Percentiles rank a stretch among this genome's conserved stretches.
phyloP scores from a whole-genome alignment of 2,888 invertebrate genomes.

The Adelognathus sp. region DNA sequence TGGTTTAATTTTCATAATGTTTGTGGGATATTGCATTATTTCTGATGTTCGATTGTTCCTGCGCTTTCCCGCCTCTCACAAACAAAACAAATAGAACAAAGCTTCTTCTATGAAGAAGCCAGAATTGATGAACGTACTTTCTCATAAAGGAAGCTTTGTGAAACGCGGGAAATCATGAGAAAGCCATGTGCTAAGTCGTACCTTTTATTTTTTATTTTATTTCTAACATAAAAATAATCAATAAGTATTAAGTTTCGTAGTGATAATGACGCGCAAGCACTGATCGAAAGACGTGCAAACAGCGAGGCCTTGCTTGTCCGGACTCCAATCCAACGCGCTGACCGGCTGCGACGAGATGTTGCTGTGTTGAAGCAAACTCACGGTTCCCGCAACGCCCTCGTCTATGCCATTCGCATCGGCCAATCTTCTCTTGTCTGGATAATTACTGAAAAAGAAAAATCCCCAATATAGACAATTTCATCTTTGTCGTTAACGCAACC shows the following conservation, averaged over 20 bases:
- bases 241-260: constrained; percentile 92
- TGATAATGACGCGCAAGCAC: constrained; percentile 91
- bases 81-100: too few relatives aligned
- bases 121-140: too few relatives aligned
- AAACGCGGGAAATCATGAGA: too few relatives aligned
- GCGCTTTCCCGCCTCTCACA: too few relatives aligned
- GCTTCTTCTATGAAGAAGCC: too few relatives aligned
- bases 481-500: neutral
- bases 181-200: too few relatives aligned
- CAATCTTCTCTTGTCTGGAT: constrained; percentile 89
- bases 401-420: constrained; percentile 88
- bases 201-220: neutral
- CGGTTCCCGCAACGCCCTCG: constrained; percentile 89
- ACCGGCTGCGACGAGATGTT: constrained; percentile 94
- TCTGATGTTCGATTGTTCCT: too few relatives aligned
- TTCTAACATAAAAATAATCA: constrained; percentile 69
- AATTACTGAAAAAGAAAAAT: constrained; percentile 83
- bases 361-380: constrained; percentile 90
- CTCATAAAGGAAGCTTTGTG: too few relatives aligned
- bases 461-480: too few relatives aligned
- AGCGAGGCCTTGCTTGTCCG: constrained; percentile 93
- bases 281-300: constrained; percentile 97
- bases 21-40: too few relatives aligned
- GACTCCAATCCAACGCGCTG: constrained; percentile 95
- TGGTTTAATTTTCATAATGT: too few relatives aligned